These are phyloP conservation scores for Trichogramma evanescens DNA, from an alignment of 2,888 invertebrate genomes.

Conservation along the genomic window DNA sequence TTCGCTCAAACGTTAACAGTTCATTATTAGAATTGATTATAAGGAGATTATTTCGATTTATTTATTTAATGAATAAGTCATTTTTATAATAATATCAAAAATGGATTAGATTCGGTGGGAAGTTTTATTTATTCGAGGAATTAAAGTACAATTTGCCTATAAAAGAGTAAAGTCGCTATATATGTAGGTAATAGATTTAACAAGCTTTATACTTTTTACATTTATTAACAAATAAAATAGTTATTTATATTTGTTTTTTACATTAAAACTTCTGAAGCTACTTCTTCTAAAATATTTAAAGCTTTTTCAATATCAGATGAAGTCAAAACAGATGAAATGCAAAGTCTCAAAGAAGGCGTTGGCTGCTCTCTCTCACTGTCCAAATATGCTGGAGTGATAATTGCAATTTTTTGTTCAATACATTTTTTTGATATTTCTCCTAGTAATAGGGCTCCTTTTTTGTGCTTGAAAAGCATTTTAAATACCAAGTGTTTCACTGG, in stretches of 20 bases:
- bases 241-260: background rate
- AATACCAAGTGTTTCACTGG: conserved; percentile 73
- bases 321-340: conserved; percentile 60
- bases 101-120: no score
- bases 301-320: conserved; percentile 56
- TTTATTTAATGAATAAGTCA: no score
- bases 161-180: no score
- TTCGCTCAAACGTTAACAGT: no score
- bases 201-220: no score
- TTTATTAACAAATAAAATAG: background rate
- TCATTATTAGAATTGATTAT: no score
- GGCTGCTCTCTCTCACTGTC: conserved; percentile 59
- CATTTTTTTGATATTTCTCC: conserved; percentile 60
- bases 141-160: no score
- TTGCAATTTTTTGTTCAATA: conserved; percentile 60
- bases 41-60: no score
- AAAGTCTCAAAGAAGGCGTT: conserved; percentile 66
- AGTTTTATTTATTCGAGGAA: no score
- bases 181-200: no score
- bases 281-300: conserved; percentile 45
- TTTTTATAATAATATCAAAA: no score
- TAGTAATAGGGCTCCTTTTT: conserved; percentile 53
- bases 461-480: conserved; percentile 45
- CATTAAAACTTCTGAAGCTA: conserved; percentile 30
- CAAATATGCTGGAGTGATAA: conserved; percentile 65